These are phyloP conservation scores for Sinocyclocheilus anophthalmus DNA, from an alignment of 2,113 vertebrate species.

Conservation along the genomic window DNA sequence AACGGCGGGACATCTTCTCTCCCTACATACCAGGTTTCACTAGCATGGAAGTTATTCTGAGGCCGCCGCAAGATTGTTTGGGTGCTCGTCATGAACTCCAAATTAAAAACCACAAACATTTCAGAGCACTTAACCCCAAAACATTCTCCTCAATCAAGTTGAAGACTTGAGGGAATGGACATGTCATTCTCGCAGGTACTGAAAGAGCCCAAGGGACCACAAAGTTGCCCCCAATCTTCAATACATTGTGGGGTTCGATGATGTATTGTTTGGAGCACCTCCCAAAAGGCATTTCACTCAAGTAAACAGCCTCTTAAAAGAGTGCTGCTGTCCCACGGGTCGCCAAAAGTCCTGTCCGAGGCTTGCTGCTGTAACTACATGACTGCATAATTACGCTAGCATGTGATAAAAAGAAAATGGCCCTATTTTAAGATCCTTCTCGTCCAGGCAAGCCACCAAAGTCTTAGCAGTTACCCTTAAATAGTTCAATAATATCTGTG, in stretches of 20 bases:
- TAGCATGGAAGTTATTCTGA: conserved; percentile 60
- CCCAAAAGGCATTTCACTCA: conserved; percentile 62
- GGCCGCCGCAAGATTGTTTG: conserved; percentile 65
- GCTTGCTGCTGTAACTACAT: conserved; percentile 42
- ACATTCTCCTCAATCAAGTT: conserved; percentile 65
- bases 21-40: conserved; percentile 58
- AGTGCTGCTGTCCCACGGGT: conserved; percentile 16
- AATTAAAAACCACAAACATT: conserved; percentile 70
- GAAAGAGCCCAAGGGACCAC: conserved; percentile 24
- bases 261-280: conserved; percentile 56
- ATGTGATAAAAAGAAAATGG: conserved; percentile 55
- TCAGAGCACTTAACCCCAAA: conserved; percentile 55
- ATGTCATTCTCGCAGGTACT: conserved; percentile 65
- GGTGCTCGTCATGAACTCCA: conserved; percentile 64
- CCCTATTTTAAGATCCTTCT: conserved; percentile 58
- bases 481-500: conserved; percentile 51
- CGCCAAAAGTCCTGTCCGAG: conserved; percentile 31
- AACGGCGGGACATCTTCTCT: conserved; percentile 48
- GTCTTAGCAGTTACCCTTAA: conserved; percentile 54
- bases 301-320: conserved; percentile 29
- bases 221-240: conserved; percentile 42
- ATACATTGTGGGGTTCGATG: conserved; percentile 33
- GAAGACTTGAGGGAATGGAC: conserved; percentile 50
- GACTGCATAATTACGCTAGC: conserved; percentile 56
- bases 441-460: conserved; percentile 55